phyloP scores from a whole-genome alignment of 1,140 invertebrate species.

The Pollicipes pollicipes region DNA sequence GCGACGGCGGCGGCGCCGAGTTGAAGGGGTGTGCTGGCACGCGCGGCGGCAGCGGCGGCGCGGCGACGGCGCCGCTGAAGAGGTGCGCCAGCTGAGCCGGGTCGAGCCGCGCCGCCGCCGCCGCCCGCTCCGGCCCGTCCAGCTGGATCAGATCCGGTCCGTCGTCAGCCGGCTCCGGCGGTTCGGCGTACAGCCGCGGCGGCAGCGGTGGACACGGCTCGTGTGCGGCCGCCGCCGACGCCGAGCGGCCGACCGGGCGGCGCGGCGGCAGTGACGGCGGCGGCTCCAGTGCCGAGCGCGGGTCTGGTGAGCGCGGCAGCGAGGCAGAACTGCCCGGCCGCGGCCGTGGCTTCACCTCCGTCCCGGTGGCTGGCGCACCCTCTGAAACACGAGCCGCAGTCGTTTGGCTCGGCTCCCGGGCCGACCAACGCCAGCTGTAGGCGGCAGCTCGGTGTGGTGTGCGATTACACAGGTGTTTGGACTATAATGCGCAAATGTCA shows the following conservation, averaged over 20 bases:
- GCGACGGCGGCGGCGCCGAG: not conserved
- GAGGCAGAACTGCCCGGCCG: not conserved
- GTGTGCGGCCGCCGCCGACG: not conserved
- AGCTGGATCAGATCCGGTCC: not conserved
- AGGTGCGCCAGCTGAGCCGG: not conserved
- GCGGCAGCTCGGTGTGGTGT: too few relatives aligned
- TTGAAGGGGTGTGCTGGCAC: not conserved
- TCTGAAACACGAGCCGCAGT: not conserved
- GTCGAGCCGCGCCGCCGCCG: not conserved
- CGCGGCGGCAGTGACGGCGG: not conserved
- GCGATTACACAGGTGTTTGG: too few relatives aligned
- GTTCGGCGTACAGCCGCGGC: not conserved
- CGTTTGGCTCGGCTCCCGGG: too few relatives aligned
- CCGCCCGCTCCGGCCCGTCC: not conserved
- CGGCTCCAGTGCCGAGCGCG: not conserved
- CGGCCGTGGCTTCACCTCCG: not conserved
- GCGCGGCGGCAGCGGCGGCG: slow-evolving; percentile 4
- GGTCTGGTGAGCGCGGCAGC: not conserved
- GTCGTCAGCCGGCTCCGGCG: not conserved
- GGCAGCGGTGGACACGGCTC: not conserved
- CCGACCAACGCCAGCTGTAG: too few relatives aligned
- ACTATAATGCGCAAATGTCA: too few relatives aligned
- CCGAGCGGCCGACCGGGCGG: not conserved
- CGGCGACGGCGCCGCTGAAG: not conserved
- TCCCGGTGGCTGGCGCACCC: not conserved